Percentiles rank a stretch among this genome's conserved stretches.
phyloP scores from a whole-genome alignment of 2,888 invertebrate species.

The Aphidoletes aphidimyza region DNA sequence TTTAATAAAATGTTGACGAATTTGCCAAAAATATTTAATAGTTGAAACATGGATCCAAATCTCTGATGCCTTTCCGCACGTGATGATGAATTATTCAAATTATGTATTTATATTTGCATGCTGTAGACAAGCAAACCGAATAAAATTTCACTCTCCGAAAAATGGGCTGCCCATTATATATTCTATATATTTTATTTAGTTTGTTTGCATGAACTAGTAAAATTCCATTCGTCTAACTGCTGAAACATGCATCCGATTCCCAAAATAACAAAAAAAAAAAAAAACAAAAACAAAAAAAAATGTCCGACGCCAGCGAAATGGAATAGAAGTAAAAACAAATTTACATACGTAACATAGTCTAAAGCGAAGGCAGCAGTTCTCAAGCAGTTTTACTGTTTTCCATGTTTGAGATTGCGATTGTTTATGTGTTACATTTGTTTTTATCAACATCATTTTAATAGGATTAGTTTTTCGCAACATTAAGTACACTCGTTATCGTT shows the following conservation, averaged over 20 bases:
- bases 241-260: too few relatives aligned
- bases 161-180: too few relatives aligned
- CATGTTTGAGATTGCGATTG: neutral
- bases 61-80: neutral
- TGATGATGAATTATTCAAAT: slow-evolving; percentile 36
- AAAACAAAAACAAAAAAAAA: neutral
- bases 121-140: too few relatives aligned
- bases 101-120: neutral
- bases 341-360: neutral
- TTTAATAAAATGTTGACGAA: too few relatives aligned
- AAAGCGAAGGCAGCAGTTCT: neutral
- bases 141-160: too few relatives aligned
- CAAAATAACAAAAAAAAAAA: neutral
- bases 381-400: neutral
- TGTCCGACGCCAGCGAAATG: neutral
- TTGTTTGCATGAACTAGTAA: too few relatives aligned
- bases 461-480: slow-evolving; percentile 51
- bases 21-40: neutral
- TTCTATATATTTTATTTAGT: too few relatives aligned
- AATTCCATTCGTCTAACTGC: too few relatives aligned
- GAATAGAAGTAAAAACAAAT: neutral
- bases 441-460: slow-evolving; percentile 52
- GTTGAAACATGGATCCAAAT: neutral
- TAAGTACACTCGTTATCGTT: slow-evolving; percentile 50
- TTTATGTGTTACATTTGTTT: slow-evolving; percentile 51